Evolutionary conservation across 92 coral and sea anemone genomes (phyloP), one percentile per base, ranked within the genome.

Genomic region (Siderastrea siderea): DNA sequence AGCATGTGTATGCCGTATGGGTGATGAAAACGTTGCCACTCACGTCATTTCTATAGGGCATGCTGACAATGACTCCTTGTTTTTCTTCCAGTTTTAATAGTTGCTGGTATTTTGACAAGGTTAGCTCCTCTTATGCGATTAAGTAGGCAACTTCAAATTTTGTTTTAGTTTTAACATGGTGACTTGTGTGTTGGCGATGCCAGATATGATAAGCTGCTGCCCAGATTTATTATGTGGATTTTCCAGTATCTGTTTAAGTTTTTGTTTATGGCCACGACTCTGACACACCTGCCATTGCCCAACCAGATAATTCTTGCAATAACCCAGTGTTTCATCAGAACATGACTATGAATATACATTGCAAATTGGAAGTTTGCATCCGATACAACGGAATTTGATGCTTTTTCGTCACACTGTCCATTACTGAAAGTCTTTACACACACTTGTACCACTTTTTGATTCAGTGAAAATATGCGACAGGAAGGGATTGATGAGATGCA

Each of bases 171-270:
- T 72, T 83, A 16, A 82, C 79, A 64, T 76, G 82, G 65, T 92
- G 87, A 77, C 87, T 65, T 85, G 82, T 90, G 85, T 90, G 58
- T 85, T 90, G 83, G 87, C 84, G 59, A 92, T 88, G 50, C 95
- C 89, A 16, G 87, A 57, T 52, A 90, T 75, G 74, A 92, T 75
- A 3, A 80, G 70, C 38, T 84, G 90, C 85, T 92, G 95, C 43
- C 76, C 72, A 71, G 96, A 93, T 77, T 76, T 94, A 83, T 88
- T 94, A 79, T 94, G 94, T 14, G 96, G 96, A 50, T 94, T 26
- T 26, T 26, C 38, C 38, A 26, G 38, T 26, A 26, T 26, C 0
- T 0, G 38, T 26, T 26, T 26, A 50, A 74, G 44, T 84, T 69
- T 84, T 85, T 61, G 90, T 90, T 63, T 85, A 60, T 67, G 74